These are phyloP conservation scores for Morinoia aosen DNA, from an alignment of 2,888 invertebrate species.

Conservation along the genomic window DNA sequence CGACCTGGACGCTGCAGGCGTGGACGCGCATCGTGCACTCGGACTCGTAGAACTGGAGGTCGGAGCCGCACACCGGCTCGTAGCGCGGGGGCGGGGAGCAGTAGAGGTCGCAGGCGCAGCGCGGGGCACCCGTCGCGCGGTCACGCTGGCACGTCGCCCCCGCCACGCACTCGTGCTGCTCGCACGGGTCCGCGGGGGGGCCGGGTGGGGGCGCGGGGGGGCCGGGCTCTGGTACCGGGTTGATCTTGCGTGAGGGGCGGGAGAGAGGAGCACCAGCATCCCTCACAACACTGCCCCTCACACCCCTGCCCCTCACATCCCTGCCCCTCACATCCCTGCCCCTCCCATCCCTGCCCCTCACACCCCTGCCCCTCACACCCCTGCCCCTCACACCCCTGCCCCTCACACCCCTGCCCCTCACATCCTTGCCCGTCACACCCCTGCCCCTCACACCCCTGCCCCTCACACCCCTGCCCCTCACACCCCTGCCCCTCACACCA, in stretches of 20 bases:
- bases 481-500: no score
- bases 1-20: conserved; percentile 77
- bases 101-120: conserved; percentile 85
- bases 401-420: conserved; percentile 56
- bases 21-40: conserved; percentile 89
- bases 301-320: no score
- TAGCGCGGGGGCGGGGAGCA: conserved; percentile 74
- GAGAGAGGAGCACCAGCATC: neutral
- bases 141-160: conserved; percentile 74
- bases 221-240: conserved; percentile 35
- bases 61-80: conserved; percentile 86
- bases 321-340: neutral
- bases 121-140: conserved; percentile 82
- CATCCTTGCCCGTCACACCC: no score
- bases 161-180: conserved; percentile 74
- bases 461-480: no score
- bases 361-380: neutral
- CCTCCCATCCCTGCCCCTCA: neutral
- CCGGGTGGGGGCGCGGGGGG: conserved; percentile 49
- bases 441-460: no score
- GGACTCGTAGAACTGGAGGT: conserved; percentile 84
- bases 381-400: neutral
- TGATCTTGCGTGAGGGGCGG: conserved; percentile 59
- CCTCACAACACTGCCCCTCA: neutral
- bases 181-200: conserved; percentile 57